These are phyloP conservation scores for Pipistrellus pipistrellus DNA, from an alignment of 2,797 vertebrate genomes.

Conservation along the genomic window DNA sequence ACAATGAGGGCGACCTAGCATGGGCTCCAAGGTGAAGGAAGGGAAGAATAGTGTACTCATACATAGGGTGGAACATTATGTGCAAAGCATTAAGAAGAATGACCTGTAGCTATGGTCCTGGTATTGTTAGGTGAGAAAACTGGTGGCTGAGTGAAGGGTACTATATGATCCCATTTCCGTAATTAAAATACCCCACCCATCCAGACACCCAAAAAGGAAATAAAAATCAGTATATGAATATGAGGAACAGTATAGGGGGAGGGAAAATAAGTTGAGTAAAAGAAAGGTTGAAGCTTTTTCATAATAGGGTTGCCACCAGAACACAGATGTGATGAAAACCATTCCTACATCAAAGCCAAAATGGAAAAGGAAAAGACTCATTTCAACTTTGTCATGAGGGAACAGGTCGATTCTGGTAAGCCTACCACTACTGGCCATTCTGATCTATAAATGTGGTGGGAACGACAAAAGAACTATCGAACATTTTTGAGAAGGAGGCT, in stretches of 20 bases:
- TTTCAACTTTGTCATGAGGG: background rate
- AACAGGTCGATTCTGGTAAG: background rate
- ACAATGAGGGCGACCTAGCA: background rate
- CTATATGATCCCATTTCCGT: background rate
- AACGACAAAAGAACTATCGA: background rate
- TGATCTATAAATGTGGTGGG: background rate
- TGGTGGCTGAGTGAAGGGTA: background rate
- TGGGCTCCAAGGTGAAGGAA: background rate
- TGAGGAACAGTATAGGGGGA: background rate
- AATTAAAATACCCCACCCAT: background rate
- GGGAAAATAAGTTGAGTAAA: slow-evolving; percentile 9
- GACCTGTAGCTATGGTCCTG: background rate
- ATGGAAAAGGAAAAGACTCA: background rate
- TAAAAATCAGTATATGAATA: background rate
- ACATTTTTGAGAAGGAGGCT: background rate
- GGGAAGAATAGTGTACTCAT: background rate
- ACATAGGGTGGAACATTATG: background rate
- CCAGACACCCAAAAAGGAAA: background rate
- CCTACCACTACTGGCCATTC: background rate
- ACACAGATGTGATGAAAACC: background rate
- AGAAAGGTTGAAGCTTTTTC: background rate
- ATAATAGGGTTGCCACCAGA: background rate
- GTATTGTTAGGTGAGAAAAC: slow-evolving; percentile 20
- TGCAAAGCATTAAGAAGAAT: background rate
- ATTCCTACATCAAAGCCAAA: background rate